Conservation (phyloP, 2,888 invertebrate species). For the Lithophane ornitopus region DNA sequence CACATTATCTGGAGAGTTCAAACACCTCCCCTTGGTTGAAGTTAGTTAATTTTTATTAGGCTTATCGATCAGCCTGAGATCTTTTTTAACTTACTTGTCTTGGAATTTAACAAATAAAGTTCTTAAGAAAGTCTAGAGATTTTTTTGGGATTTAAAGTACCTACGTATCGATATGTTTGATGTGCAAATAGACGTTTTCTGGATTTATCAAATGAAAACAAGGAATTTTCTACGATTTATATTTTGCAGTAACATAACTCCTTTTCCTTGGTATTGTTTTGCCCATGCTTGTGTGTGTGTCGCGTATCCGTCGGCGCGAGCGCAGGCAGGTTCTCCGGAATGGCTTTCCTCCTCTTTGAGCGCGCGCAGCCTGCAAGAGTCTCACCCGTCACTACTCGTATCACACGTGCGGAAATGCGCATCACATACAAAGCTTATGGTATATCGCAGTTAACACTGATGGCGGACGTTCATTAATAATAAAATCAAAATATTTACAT, state of each 20-base stretch:
- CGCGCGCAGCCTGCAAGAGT: slow-evolving; percentile 58
- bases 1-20: slow-evolving; percentile 37
- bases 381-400: slow-evolving; percentile 32
- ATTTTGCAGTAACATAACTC: slow-evolving; percentile 46
- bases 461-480: slow-evolving; percentile 47
- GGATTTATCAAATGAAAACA: slow-evolving; percentile 26
- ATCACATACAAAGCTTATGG: slow-evolving; percentile 42
- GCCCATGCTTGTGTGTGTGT: slow-evolving; percentile 13
- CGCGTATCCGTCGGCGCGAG: not conserved
- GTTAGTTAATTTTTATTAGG: not conserved
- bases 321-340: not conserved
- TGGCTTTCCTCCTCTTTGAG: slow-evolving; percentile 4
- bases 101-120: not conserved
- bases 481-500: slow-evolving; percentile 64
- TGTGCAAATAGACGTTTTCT: not conserved
- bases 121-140: no score
- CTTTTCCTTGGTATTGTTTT: slow-evolving; percentile 10
- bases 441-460: slow-evolving; percentile 60
- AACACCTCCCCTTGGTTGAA: slow-evolving; percentile 26
- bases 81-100: not conserved
- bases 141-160: not conserved
- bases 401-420: not conserved
- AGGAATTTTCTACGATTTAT: slow-evolving; percentile 38
- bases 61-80: not conserved
- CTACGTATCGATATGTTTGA: not conserved